A percentile compares a stretch with the other conserved stretches of the same genome.
Evolutionary conservation across 2,888 invertebrate genomes (phyloP).

Genomic region (Eretmocerus hayati): DNA sequence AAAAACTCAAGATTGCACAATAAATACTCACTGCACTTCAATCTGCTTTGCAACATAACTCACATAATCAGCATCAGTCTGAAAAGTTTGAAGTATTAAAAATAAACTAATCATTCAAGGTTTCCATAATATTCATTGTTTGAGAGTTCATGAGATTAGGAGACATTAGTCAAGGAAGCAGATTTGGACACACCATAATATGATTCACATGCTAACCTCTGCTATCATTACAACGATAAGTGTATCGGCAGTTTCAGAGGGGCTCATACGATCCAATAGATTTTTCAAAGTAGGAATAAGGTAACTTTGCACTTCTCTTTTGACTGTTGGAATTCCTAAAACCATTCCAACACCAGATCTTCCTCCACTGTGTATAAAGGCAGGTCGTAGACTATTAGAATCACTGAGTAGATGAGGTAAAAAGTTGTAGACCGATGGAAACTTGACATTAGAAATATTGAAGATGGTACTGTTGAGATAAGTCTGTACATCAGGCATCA

Average conservation of each 20-base stretch:
- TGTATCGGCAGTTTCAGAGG: conserved; percentile 66
- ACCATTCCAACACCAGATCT: conserved; percentile 73
- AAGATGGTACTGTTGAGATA: conserved; percentile 45
- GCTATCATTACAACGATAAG: conserved; percentile 83
- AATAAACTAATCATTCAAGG: not conserved
- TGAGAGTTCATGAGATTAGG: too few species aligned
- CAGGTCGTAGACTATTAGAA: conserved; percentile 69
- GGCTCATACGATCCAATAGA: conserved; percentile 70
- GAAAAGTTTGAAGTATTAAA: conserved; percentile 35
- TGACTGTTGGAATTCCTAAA: conserved; percentile 85
- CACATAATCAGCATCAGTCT: conserved; percentile 71
- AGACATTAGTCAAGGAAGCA: too few species aligned
- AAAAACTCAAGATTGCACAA: too few species aligned
- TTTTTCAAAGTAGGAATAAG: conserved; percentile 78
- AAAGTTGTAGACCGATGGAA: conserved; percentile 78
- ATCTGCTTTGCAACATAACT: conserved; percentile 68
- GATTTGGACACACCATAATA: too few species aligned
- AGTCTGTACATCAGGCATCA: conserved; percentile 40
- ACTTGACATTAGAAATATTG: conserved; percentile 51
- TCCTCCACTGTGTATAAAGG: conserved; percentile 68
- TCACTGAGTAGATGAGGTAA: conserved; percentile 80
- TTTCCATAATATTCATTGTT: too few species aligned
- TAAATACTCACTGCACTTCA: conserved; percentile 60
- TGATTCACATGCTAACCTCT: too few species aligned
- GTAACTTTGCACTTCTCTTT: conserved; percentile 80